phyloP scores from a whole-genome alignment of 2,888 invertebrate genomes.

The Nasonia oneida region DNA sequence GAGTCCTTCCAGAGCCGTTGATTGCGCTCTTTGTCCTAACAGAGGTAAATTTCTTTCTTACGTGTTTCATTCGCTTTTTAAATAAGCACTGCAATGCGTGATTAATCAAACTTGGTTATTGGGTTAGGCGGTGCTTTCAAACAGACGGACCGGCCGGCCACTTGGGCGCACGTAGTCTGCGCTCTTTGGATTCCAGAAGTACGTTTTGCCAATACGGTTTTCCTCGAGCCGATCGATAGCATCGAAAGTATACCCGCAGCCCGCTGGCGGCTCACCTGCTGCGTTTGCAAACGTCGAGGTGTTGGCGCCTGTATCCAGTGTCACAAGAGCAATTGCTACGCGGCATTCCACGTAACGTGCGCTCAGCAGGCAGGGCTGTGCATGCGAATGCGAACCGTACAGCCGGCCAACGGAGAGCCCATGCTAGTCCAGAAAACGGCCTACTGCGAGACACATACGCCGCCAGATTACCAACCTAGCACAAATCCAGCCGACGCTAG shows the following conservation, averaged over 20 bases:
- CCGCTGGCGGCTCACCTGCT: constrained; percentile 97
- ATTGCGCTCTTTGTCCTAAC: constrained; percentile 99
- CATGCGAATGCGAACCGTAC: constrained; percentile 98
- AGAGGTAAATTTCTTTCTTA: constrained; percentile 80
- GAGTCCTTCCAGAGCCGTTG: constrained; percentile 96
- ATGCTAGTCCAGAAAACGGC: constrained; percentile 96
- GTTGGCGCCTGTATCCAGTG: constrained; percentile 99
- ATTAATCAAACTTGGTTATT: background rate
- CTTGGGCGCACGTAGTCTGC: constrained; percentile 99
- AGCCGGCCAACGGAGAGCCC: constrained; percentile 84
- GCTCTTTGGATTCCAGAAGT: constrained; percentile 99
- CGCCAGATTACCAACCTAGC: constrained; percentile 81
- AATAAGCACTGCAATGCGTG: background rate
- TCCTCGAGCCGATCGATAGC: constrained; percentile 98
- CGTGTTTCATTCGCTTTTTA: background rate
- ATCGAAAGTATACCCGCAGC: constrained; percentile 97
- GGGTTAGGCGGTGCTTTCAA: constrained; percentile 94
- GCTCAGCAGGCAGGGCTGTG: constrained; percentile 97
- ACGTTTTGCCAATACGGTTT: constrained; percentile 98
- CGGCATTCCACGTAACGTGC: constrained; percentile 99
- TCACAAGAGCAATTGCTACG: constrained; percentile 96
- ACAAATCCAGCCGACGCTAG: constrained; percentile 78
- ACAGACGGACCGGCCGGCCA: constrained; percentile 93
- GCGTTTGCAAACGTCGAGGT: constrained; percentile 95
- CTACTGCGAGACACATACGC: constrained; percentile 96